These are phyloP conservation scores for Rhopalosiphum nymphaeae DNA, from an alignment of 2,888 invertebrate species.

Conservation along the genomic window DNA sequence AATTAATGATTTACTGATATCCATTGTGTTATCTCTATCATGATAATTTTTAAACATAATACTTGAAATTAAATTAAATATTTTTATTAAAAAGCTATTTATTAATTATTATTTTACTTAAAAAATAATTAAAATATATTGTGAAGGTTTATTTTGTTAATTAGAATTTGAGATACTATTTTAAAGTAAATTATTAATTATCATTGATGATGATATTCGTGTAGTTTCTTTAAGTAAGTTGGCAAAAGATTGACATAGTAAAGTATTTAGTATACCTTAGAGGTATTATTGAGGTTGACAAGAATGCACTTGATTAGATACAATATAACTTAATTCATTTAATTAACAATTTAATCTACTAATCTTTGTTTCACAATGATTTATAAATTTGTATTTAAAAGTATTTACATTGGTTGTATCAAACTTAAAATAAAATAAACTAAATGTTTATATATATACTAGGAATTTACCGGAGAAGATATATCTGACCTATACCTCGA, in stretches of 20 bases:
- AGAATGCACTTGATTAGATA: not conserved
- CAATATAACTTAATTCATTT: not conserved
- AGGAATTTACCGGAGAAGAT: conserved; percentile 99
- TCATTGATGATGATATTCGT: not conserved
- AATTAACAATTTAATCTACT: not conserved
- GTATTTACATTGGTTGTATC: not conserved
- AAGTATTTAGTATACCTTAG: not conserved
- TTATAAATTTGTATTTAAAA: not conserved
- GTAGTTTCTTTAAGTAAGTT: not conserved
- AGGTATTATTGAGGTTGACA: not conserved
- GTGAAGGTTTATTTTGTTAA: not conserved
- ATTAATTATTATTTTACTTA: not conserved
- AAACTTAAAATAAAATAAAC: conserved; percentile 1
- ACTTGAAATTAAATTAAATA: not conserved
- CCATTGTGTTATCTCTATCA: not conserved
- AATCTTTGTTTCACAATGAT: not conserved
- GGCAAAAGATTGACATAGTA: not conserved
- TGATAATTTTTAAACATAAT: not conserved
- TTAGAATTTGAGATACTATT: not conserved
- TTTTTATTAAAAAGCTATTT: not conserved
- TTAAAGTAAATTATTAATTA: not conserved
- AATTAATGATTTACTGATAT: not conserved
- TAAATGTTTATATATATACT: conserved; percentile 68
- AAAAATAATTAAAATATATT: not conserved
- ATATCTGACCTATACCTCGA: conserved; percentile 97